A percentile compares a stretch with the other conserved stretches of the same genome.
Evolutionary conservation across 2,113 vertebrate species (phyloP).

Genomic region (Peucedramus taeniatus): DNA sequence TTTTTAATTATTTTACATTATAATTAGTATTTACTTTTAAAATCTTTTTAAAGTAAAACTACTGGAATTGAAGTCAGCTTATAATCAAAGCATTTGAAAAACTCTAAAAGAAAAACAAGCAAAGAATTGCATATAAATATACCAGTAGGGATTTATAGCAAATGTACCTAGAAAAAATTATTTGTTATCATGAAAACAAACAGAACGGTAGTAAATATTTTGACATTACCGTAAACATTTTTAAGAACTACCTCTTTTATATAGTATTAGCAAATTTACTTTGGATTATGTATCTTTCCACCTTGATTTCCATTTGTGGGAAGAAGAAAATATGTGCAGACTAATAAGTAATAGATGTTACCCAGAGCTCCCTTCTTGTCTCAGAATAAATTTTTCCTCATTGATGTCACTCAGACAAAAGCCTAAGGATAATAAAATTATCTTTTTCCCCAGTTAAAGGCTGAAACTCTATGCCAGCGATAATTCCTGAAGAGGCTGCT

Average conservation of each 20-base stretch:
- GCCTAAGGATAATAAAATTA: neutral
- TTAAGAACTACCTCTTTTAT: neutral
- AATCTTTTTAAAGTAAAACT: neutral
- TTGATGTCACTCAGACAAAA: neutral
- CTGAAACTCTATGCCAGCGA: rapidly evolving
- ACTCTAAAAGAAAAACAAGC: neutral
- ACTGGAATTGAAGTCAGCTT: neutral
- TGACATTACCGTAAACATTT: neutral
- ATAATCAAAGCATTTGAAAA: neutral
- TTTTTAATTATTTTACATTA: neutral
- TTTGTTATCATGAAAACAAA: neutral
- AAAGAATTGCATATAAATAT: neutral
- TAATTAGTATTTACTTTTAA: neutral
- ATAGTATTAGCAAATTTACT: neutral
- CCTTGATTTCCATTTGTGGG: neutral
- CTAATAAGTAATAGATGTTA: neutral
- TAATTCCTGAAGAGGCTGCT: neutral
- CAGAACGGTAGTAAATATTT: neutral
- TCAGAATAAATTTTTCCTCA: neutral
- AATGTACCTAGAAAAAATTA: neutral
- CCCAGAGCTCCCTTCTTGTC: neutral
- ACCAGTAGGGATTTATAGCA: neutral
- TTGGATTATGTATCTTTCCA: neutral
- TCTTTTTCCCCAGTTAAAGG: neutral
- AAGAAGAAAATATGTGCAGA: neutral